Conservation (phyloP, 1,140 invertebrate genomes). For the Trissolcus basalis region DNA sequence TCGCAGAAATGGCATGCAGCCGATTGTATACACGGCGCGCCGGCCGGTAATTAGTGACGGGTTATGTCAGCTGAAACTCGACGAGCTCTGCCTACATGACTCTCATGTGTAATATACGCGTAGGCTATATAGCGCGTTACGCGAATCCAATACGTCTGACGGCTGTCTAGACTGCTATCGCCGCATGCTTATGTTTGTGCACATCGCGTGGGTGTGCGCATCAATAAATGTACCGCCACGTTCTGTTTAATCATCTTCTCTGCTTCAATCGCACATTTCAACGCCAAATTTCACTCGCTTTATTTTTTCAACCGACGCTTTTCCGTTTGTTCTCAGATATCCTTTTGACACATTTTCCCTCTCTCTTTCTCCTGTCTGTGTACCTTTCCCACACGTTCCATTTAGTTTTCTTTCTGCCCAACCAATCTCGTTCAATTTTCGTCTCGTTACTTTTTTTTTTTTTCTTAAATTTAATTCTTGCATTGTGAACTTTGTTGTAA, state of each 20-base stretch:
- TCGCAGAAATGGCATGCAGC: conserved; percentile 44
- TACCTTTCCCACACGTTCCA: no score
- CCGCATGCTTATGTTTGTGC: conserved; percentile 55
- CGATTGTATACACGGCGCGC: conserved; percentile 61
- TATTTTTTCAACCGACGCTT: neutral
- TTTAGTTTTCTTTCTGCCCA: no score
- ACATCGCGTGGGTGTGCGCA: conserved; percentile 51
- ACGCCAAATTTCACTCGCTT: conserved; percentile 18
- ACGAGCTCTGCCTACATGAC: conserved; percentile 52
- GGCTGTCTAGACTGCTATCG: conserved; percentile 70
- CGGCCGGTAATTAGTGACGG: conserved; percentile 65
- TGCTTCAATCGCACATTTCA: conserved; percentile 25
- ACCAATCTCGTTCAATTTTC: no score
- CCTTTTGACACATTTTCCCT: neutral
- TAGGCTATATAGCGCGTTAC: conserved; percentile 67
- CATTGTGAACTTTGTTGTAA: no score
- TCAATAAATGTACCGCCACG: conserved; percentile 53
- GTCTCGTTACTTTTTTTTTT: no score
- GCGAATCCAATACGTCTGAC: conserved; percentile 73
- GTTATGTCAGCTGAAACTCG: conserved; percentile 67
- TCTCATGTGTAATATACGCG: conserved; percentile 59
- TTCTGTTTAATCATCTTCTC: conserved; percentile 50
- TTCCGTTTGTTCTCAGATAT: neutral
- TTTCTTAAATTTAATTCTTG: no score
- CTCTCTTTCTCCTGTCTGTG: no score